Base-by-base conservation (phyloP, 2,888 invertebrate species). In the Mythimna ferrago region DNA sequence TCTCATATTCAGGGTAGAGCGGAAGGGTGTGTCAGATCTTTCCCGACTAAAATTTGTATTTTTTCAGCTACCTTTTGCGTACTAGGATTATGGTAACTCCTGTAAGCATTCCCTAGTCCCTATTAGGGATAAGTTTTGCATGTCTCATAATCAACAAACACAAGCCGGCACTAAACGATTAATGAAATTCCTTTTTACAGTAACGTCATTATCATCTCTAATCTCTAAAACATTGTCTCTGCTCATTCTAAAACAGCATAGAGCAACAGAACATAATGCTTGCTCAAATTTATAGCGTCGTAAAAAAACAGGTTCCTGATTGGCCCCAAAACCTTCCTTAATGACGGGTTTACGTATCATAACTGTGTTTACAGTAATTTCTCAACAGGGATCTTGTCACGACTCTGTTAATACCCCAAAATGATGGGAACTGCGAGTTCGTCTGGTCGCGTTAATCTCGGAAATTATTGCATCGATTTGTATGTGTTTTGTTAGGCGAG, bases 251-350 rank as follows among this genome's bases (percentile, higher is more conserved):
- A 68, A 73, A 44, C 32, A 64, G 66, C 66, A 61, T 44, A 26
- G 21, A 53, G 32, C 38, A 75, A 73, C 66, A 67, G 73, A 74
- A 78, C 48, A 32, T 21, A 60, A 14, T 48, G 44, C 57, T 38
- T 66, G 56, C 57, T 54, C 41, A 11, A 76, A 73, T 86, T 85
- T 86, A 85, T 82, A 79, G 73, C 85, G 72, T 74, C 80, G 63
- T 78, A 66, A 75, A 76, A 71, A 73, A 81, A 88, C 91, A 78
- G 86, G 92, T 90, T 91, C 85, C 80, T 86, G 89, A 89, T 89
- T 89, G 88, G 84, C 82, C 86, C 81, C 86, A 81, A 82, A 85
- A 77, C 73, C 86, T 66, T 73, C 69, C 67, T 77, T 88, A 88
- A 89, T 87, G 83, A 84, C 72, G 74, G 85, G 81, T 83, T 81